These are phyloP conservation scores for Cyprinodon brontotheroides DNA, from an alignment of 2,113 vertebrate genomes.

Conservation along the genomic window DNA sequence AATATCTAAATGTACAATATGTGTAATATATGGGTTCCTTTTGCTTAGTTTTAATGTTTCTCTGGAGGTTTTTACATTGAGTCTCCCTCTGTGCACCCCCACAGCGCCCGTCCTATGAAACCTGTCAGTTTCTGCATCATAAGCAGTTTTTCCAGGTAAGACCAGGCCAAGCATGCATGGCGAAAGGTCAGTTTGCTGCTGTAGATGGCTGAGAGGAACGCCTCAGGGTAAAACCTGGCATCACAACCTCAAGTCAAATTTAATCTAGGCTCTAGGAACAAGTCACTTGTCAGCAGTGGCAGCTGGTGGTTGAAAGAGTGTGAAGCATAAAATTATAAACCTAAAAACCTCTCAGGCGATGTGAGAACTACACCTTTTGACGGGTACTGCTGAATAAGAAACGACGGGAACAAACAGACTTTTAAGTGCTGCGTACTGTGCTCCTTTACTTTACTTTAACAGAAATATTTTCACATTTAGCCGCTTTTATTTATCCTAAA, in stretches of 20 bases:
- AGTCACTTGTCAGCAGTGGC: neutral
- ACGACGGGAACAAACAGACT: neutral
- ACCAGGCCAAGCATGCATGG: neutral
- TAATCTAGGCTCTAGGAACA: constrained; percentile 3
- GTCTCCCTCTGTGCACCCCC: neutral
- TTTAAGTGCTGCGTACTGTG: neutral
- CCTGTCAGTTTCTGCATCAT: neutral
- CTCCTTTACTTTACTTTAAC: neutral
- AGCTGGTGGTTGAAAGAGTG: neutral
- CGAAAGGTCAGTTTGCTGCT: constrained; percentile 16
- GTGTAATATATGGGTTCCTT: constrained; percentile 16
- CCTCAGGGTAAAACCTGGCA: constrained; percentile 1
- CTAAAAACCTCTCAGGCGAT: neutral
- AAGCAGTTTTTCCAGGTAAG: constrained; percentile 12
- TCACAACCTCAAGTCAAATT: constrained; percentile 18
- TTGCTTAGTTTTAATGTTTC: constrained; percentile 22
- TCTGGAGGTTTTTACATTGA: neutral
- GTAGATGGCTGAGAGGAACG: neutral
- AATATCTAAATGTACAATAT: constrained; percentile 1
- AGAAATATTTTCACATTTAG: too few species aligned
- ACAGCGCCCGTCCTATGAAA: neutral
- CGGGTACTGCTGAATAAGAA: neutral
- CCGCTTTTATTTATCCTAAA: too few species aligned
- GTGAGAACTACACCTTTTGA: neutral
- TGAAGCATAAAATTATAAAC: neutral